Percentiles rank a stretch among this genome's conserved stretches.
Evolutionary conservation across 2,888 invertebrate species (phyloP).

Genomic region (Netelia melanura): DNA sequence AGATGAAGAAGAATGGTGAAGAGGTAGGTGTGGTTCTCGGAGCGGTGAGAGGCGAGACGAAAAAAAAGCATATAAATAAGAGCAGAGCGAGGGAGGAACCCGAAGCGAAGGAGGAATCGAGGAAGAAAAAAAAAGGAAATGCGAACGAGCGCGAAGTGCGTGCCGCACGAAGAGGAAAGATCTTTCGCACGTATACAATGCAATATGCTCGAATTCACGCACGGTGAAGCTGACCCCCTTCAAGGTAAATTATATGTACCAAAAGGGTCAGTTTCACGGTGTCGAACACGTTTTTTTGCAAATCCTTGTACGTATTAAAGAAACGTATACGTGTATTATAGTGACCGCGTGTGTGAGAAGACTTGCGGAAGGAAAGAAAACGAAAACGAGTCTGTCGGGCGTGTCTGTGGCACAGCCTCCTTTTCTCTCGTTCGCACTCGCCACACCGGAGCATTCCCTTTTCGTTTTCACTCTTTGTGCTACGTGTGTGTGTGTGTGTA

Average conservation of each 20-base stretch:
- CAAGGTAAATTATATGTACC: background rate
- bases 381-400: constrained; percentile 59
- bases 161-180: constrained; percentile 33
- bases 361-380: constrained; percentile 41
- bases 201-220: background rate
- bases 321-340: background rate
- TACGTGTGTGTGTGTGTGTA: background rate
- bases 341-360: background rate
- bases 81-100: constrained; percentile 24
- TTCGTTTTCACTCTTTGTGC: constrained; percentile 2
- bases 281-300: constrained; percentile 1
- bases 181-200: background rate
- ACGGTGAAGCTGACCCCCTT: constrained; percentile 1
- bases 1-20: constrained; percentile 22
- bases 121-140: constrained; percentile 27
- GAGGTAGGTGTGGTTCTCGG: constrained; percentile 51
- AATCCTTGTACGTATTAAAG: background rate
- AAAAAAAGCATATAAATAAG: constrained; percentile 14
- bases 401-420: constrained; percentile 48
- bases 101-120: constrained; percentile 9
- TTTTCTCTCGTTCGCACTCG: constrained; percentile 18
- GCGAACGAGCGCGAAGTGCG: constrained; percentile 35
- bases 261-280: constrained; percentile 16
- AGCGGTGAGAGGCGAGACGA: background rate
- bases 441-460: constrained; percentile 19